These are phyloP conservation scores for Myocastor coypus DNA, from an alignment of 2,113 vertebrate genomes.

Conservation along the genomic window DNA sequence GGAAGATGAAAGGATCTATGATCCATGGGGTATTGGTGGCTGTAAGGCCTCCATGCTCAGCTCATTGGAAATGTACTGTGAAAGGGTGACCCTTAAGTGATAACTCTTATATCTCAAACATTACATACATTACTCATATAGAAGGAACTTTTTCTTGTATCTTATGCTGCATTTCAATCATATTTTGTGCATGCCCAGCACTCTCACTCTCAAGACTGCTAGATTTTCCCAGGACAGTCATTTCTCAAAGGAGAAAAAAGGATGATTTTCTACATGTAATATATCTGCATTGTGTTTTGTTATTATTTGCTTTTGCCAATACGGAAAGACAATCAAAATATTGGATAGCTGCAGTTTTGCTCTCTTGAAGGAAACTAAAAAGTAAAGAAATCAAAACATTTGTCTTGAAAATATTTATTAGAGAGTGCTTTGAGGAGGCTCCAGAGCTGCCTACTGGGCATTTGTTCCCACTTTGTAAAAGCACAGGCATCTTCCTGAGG, in stretches of 20 bases:
- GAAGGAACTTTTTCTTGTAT: not conserved
- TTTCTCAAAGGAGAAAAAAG: constrained; percentile 18
- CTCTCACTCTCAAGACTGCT: not conserved
- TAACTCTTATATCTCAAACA: not conserved
- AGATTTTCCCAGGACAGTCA: constrained; percentile 17
- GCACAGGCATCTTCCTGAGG: constrained; percentile 5
- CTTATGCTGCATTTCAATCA: not conserved
- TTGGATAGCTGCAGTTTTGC: not conserved
- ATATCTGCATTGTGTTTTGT: constrained; percentile 45
- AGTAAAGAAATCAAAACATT: not conserved
- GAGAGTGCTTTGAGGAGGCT: not conserved
- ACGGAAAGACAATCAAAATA: not conserved
- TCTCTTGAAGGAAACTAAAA: constrained; percentile 26
- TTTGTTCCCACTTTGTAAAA: not conserved
- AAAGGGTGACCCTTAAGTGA: not conserved
- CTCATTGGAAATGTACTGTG: not conserved
- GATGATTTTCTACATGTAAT: not conserved
- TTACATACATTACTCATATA: too few species aligned
- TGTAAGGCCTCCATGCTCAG: not conserved
- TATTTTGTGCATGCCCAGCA: not conserved
- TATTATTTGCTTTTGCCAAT: constrained; percentile 9
- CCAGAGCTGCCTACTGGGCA: not conserved
- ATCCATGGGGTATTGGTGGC: not conserved
- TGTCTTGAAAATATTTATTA: not conserved
- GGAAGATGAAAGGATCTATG: not conserved